phyloP scores from a whole-genome alignment of 2,113 vertebrate genomes.

The Heliornis fulica region DNA sequence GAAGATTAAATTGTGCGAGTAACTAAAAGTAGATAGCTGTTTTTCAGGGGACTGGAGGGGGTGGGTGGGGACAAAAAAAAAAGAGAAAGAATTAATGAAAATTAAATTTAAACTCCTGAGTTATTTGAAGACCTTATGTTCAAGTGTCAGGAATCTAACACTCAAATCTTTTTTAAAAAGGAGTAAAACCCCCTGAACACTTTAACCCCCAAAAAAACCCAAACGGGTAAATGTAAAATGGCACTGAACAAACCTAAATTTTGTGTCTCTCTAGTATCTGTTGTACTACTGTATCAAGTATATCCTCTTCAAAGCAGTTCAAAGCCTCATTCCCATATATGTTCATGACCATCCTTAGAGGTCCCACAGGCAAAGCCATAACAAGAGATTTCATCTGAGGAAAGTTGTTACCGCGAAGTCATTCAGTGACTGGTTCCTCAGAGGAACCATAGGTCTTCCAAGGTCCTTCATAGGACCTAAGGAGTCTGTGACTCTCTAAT shows the following conservation, averaged over 20 bases:
- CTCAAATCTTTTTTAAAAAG: not conserved
- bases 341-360: fast-evolving
- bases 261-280: not conserved
- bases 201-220: too few relatives aligned
- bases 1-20: not conserved
- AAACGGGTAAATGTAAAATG: too few relatives aligned
- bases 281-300: not conserved
- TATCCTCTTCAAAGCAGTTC: not conserved
- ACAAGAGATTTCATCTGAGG: not conserved
- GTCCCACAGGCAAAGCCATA: not conserved
- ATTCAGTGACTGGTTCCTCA: not conserved
- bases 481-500: not conserved
- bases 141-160: not conserved
- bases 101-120: not conserved
- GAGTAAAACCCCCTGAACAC: not conserved
- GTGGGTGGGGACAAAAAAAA: not conserved
- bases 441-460: too few relatives aligned
- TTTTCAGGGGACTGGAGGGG: too few relatives aligned
- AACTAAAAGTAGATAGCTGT: not conserved
- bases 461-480: too few relatives aligned
- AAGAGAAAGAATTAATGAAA: not conserved
- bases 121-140: not conserved
- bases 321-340: not conserved
- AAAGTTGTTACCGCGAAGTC: not conserved
- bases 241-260: not conserved